These are phyloP conservation scores for Amblyjoppa proteus DNA, from an alignment of 2,888 invertebrate species.

Conservation along the genomic window DNA sequence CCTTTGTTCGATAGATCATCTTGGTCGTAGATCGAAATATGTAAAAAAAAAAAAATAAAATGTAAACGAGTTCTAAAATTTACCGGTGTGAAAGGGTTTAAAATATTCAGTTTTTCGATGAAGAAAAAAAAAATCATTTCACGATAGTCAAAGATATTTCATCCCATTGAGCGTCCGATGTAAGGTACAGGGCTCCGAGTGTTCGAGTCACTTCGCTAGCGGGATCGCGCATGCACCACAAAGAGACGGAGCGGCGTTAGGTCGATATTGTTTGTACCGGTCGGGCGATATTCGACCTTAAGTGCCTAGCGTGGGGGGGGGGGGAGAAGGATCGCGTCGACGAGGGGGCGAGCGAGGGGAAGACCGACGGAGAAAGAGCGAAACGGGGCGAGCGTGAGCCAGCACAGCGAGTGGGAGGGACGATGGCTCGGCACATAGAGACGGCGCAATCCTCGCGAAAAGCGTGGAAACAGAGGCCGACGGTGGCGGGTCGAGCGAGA, in stretches of 20 bases:
- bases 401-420: slow-evolving; percentile 16
- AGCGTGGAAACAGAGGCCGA: not conserved
- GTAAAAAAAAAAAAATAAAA: too few relatives aligned
- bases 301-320: not conserved
- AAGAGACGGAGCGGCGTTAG: slow-evolving; percentile 52
- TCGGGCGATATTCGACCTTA: slow-evolving; percentile 63
- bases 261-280: slow-evolving; percentile 58
- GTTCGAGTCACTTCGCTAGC: slow-evolving; percentile 32
- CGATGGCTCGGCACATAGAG: not conserved
- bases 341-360: not conserved
- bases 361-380: not conserved
- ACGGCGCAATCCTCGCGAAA: not conserved
- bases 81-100: too few relatives aligned
- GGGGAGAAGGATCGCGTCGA: slow-evolving; percentile 17
- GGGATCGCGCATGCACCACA: slow-evolving; percentile 67
- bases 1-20: too few relatives aligned
- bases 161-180: not conserved
- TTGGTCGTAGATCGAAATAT: too few relatives aligned
- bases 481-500: not conserved
- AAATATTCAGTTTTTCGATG: too few relatives aligned
- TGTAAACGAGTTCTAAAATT: too few relatives aligned
- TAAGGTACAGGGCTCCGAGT: slow-evolving; percentile 42
- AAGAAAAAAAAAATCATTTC: too few relatives aligned
- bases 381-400: slow-evolving; percentile 11
- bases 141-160: too few relatives aligned